Conservation (phyloP, 2,888 invertebrate genomes). For the Pseudeuparius sepicola region DNA sequence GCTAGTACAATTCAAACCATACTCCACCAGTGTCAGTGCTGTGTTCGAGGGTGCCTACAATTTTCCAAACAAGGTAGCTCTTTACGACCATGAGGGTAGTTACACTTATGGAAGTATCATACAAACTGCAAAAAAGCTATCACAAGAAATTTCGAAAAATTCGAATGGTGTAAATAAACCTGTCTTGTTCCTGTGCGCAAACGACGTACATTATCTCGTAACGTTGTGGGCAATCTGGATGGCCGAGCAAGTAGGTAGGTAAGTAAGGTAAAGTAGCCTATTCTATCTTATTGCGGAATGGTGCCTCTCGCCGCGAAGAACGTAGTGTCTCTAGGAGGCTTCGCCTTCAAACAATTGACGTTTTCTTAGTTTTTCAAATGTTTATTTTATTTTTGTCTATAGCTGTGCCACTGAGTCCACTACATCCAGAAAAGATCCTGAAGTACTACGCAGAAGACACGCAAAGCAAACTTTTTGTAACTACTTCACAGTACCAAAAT, state of each 20-base stretch:
- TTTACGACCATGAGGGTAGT: slow-evolving; percentile 60
- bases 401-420: slow-evolving; percentile 71
- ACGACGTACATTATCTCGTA: slow-evolving; percentile 68
- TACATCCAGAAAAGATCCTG: slow-evolving; percentile 61
- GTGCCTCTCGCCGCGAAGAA: too few relatives aligned
- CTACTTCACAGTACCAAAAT: slow-evolving; percentile 52
- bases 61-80: slow-evolving; percentile 54
- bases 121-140: slow-evolving; percentile 52
- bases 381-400: slow-evolving; percentile 16
- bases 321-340: too few relatives aligned
- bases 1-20: too few relatives aligned
- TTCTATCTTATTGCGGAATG: too few relatives aligned
- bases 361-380: slow-evolving; percentile 5
- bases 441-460: slow-evolving; percentile 69
- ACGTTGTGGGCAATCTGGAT: slow-evolving; percentile 85
- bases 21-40: too few relatives aligned
- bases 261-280: too few relatives aligned
- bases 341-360: too few relatives aligned
- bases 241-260: slow-evolving; percentile 68
- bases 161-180: slow-evolving; percentile 49
- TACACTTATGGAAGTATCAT: slow-evolving; percentile 64
- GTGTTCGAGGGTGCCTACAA: slow-evolving; percentile 55
- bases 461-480: slow-evolving; percentile 54
- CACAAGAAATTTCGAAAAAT: slow-evolving; percentile 50
- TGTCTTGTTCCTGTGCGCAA: slow-evolving; percentile 67